A percentile compares a stretch with the other conserved stretches of the same genome.
These are phyloP conservation scores for Alethe diademata DNA, from an alignment of 2,113 vertebrate genomes.

Conservation along the genomic window DNA sequence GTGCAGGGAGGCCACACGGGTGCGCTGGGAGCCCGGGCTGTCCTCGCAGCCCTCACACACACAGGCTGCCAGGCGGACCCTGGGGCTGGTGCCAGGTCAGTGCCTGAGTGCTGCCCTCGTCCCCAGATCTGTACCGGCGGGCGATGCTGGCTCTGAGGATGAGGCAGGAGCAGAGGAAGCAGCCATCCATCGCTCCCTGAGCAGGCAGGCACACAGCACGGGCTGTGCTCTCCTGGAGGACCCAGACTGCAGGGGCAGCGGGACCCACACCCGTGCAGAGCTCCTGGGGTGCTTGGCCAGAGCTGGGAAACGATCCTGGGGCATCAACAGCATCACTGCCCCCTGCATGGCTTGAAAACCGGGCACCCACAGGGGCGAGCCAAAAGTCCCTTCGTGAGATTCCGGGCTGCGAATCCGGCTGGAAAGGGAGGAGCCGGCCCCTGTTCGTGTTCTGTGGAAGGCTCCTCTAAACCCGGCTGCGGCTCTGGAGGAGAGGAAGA, in stretches of 20 bases:
- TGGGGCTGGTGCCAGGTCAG: not conserved
- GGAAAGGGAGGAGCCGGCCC: not conserved
- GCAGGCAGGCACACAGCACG: not conserved
- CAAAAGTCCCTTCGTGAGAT: not conserved
- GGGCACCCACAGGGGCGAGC: not conserved
- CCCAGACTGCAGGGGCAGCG: not conserved
- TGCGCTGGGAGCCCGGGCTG: not conserved
- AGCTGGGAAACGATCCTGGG: not conserved
- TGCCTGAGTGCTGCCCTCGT: not conserved
- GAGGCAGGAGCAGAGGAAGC: constrained; percentile 76
- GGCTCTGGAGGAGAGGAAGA: not conserved
- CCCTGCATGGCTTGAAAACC: not conserved
- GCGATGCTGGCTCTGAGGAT: constrained; percentile 86
- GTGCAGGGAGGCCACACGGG: rapidly evolving
- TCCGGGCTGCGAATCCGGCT: not conserved
- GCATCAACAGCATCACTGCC: not conserved
- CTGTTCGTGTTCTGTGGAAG: not conserved
- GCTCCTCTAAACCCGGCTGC: rapidly evolving
- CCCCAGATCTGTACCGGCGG: constrained; percentile 84
- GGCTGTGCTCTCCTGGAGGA: not conserved
- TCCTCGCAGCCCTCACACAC: not conserved
- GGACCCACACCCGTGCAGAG: rapidly evolving
- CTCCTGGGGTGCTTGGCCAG: not conserved
- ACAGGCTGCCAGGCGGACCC: not conserved
- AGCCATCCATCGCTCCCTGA: not conserved